Evolutionary conservation across 1,140 invertebrate species (phyloP).

Genomic region (Marisa cornuarietis): DNA sequence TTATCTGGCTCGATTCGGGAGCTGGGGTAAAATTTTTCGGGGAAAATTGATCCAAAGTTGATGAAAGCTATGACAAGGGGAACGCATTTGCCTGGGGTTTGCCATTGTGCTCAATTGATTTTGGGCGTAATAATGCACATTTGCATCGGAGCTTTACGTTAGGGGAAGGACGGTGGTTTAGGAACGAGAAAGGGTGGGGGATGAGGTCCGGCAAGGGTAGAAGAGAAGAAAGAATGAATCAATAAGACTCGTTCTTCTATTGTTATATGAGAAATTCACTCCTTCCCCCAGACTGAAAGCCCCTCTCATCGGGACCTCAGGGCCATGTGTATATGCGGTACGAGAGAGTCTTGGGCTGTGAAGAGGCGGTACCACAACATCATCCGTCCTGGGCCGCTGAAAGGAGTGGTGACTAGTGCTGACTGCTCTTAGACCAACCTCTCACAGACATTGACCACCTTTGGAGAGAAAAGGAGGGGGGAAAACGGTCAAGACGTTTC

Average conservation of each 20-base stretch:
- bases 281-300: not conserved
- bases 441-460: too few species aligned
- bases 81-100: slow-evolving; percentile 32
- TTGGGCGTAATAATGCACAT: slow-evolving; percentile 37
- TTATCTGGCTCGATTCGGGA: slow-evolving; percentile 30
- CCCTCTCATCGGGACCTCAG: slow-evolving; percentile 10
- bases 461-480: too few species aligned
- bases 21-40: slow-evolving; percentile 28
- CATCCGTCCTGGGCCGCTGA: too few species aligned
- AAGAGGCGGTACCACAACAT: too few species aligned
- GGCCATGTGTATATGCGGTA: slow-evolving; percentile 12
- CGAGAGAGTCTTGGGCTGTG: not conserved
- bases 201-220: not conserved
- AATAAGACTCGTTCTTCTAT: slow-evolving; percentile 28
- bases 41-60: slow-evolving; percentile 36
- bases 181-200: not conserved
- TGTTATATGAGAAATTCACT: slow-evolving; percentile 25
- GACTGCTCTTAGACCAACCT: too few species aligned
- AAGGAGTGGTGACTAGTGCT: too few species aligned
- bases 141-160: slow-evolving; percentile 29
- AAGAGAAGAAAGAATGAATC: slow-evolving; percentile 15
- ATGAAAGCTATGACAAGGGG: slow-evolving; percentile 35
- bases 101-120: slow-evolving; percentile 33
- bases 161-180: not conserved
- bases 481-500: too few species aligned